Evolutionary conservation across 2,888 invertebrate genomes (phyloP), one percentile per base, ranked within the genome.

Genomic region (Panzeria rudis): DNA sequence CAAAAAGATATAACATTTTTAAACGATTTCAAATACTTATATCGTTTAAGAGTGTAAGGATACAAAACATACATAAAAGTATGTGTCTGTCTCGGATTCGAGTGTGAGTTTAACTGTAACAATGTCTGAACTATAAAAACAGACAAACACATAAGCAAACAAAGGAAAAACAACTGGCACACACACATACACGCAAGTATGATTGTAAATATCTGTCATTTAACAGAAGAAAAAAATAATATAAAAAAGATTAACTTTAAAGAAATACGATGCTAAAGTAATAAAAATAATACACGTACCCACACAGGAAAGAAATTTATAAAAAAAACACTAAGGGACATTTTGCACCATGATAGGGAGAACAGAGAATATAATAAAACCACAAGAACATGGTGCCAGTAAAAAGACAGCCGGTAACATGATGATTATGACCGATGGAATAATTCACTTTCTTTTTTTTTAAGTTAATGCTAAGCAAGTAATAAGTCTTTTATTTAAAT

Each of bases 241-340:
- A n/a, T 52, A 9, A 35, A 76, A 71, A 76, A 59, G 79, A 76
- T 84, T 71, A 80, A 80, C 79, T 84, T 80, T 80, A 50, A 79
- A 84, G 76, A 84, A 79, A 69, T 69, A 50, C 62, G 41, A 84
- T 41, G 32, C 52, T 17, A 44, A 72, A 76, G 75, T 71, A 68
- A 83, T 61, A 73, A 44, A 73, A 73, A 38, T 47, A 25, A n/a
- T n/a, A n/a, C 25, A 38, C 75, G 68, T 38, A 61, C 15, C 9
- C 13, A 1, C 25, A 68, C 11, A n/a, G n/a, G n/a, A 38, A 2
- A 47, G 7, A n/a, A 47, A 3, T 13, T 9, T 3, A 13, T 23
- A 35, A 7, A 52, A n/a, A 17, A 15, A 17, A 32, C 71, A 20
- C 25, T 4, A 17, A 17, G 6, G 11, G 13, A 50, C 29, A 64